phyloP scores from a whole-genome alignment of 92 coral and sea anemone genomes.

The Zoanthus sansibaricus region DNA sequence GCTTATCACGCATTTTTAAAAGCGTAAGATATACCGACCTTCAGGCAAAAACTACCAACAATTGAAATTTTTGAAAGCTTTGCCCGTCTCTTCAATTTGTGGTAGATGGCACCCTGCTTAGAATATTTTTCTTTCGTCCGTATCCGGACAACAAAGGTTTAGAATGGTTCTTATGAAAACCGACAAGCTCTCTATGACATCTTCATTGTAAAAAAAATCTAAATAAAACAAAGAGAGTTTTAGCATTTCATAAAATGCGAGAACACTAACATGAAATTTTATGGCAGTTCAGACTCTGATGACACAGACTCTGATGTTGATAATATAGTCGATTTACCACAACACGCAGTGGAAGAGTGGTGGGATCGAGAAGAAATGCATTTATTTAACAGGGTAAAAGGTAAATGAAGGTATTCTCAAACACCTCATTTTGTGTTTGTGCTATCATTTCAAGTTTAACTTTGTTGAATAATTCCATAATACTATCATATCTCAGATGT shows the following conservation, averaged over 20 bases:
- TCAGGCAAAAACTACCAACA: constrained; percentile 21
- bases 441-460: too few relatives aligned
- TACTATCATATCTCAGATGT: too few relatives aligned
- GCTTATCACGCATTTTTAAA: not conserved
- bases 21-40: not conserved
- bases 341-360: too few relatives aligned
- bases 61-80: constrained; percentile 28
- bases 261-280: not conserved
- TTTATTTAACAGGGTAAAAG: too few relatives aligned
- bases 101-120: constrained; percentile 54
- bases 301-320: too few relatives aligned
- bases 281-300: too few relatives aligned
- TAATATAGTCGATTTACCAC: too few relatives aligned
- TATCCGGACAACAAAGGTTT: constrained; percentile 44
- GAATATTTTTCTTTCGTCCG: constrained; percentile 50
- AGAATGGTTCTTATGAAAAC: constrained; percentile 44
- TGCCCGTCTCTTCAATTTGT: constrained; percentile 43
- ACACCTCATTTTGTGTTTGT: too few relatives aligned
- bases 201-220: not conserved
- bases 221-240: not conserved
- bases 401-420: too few relatives aligned
- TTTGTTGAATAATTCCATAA: too few relatives aligned
- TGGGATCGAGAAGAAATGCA: too few relatives aligned
- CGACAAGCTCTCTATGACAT: constrained; percentile 2
- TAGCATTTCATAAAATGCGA: not conserved